A percentile compares a stretch with the other conserved stretches of the same genome.
Conservation (phyloP, 2,797 vertebrate species). For the Bryconaethiops microstoma region DNA sequence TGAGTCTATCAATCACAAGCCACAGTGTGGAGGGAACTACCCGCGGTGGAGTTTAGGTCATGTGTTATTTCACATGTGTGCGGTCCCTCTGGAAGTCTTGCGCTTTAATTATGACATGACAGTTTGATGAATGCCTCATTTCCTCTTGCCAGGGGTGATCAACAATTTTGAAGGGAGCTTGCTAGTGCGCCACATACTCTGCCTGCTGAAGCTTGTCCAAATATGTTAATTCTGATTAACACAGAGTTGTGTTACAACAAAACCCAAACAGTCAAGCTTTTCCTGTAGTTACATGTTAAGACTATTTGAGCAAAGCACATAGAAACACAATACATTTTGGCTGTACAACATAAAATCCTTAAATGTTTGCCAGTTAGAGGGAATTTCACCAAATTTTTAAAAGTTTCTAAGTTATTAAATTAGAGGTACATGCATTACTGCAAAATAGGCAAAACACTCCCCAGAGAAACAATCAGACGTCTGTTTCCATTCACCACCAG, state of each 20-base stretch:
- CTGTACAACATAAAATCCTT: too few relatives aligned
- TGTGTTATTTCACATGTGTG: conserved; percentile 55
- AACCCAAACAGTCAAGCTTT: background rate
- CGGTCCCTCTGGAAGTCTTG: conserved; percentile 44
- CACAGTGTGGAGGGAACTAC: conserved; percentile 13
- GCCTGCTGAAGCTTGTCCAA: conserved; percentile 1
- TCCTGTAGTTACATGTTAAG: background rate
- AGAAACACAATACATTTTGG: too few relatives aligned
- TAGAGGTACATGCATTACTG: too few relatives aligned
- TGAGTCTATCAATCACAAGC: conserved; percentile 34
- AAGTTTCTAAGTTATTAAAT: too few relatives aligned
- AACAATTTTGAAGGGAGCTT: conserved; percentile 28
- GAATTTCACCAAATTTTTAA: too few relatives aligned
- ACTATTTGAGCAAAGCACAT: background rate
- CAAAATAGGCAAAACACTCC: too few relatives aligned
- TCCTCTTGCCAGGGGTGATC: conserved; percentile 50
- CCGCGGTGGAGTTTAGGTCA: conserved; percentile 40
- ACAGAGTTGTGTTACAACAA: background rate
- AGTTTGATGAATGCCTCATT: conserved; percentile 56
- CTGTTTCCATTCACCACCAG: too few relatives aligned
- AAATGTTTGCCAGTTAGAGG: too few relatives aligned
- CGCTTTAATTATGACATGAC: conserved; percentile 56
- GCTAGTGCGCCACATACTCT: conserved; percentile 18
- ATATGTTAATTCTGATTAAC: conserved; percentile 11
- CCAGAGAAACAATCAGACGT: too few relatives aligned